Base-by-base conservation (phyloP, 2,888 invertebrate genomes). In the Sinohyriopsis cumingii region DNA sequence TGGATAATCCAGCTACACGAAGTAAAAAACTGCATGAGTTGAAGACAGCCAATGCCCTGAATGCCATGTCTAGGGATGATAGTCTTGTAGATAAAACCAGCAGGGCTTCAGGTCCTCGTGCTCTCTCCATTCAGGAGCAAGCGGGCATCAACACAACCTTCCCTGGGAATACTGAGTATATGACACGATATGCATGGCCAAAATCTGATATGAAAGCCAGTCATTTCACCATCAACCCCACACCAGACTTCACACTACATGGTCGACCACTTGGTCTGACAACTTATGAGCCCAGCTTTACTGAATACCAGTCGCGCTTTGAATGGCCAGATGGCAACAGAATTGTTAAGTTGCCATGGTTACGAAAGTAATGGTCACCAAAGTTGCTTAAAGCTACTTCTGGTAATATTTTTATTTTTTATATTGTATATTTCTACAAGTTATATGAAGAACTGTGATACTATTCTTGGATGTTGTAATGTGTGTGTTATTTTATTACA, bases 121-220 rank as follows among this genome's bases (percentile, higher is more conserved):
- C 75, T 19, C 82, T 82, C 69, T 84, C 83, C 18, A 83, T 87
- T 22, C 89, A 90, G 76, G 89, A 89, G 73, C 86, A 86, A 71
- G 89, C 88, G 25, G 90, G 90, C 12, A 89, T 90, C 70, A 88
- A 89, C 78, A 87, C 84, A 6, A 85, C 77, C 5, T 90, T 86
- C 78, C 89, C 89, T 6, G 89, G 89, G 22, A 76, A 66, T 59
- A 87, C 88, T 0, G 89, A 89, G 75, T 89, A 89, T 81, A 86
- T 81, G 84, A 79, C 80, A 22, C 81, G 86, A 24, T 90, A 84
- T 78, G 77, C 69, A 59, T 59, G 71, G 24, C 86, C 86, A 6
- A 78, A 82, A 0, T 77, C 70, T 25, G 82, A 86, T 69, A 67
- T 78, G 5, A 75, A 77, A 5, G 84, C 84, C 45, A 82, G 82